A percentile compares a stretch with the other conserved stretches of the same genome.
These are phyloP conservation scores for Pachydiplax longipennis DNA, from an alignment of 2,888 invertebrate species.

Conservation along the genomic window DNA sequence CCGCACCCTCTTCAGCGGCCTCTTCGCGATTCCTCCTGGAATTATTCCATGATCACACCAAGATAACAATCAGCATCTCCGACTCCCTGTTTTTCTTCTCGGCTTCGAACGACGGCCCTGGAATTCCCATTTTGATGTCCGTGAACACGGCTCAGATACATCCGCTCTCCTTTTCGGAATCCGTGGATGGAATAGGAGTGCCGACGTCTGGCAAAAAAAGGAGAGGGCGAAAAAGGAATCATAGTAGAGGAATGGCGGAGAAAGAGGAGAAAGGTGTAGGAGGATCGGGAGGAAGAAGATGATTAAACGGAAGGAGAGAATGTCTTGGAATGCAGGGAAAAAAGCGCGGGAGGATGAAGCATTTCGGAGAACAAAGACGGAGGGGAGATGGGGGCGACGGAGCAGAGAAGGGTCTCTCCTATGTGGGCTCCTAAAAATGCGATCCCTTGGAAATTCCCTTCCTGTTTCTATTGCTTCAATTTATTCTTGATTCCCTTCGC, in stretches of 20 bases:
- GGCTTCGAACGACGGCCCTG: conserved; percentile 6
- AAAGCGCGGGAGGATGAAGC: not conserved
- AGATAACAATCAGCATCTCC: conserved; percentile 40
- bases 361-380: not conserved
- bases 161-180: not conserved
- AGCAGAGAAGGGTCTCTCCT: too few species aligned
- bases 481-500: too few species aligned
- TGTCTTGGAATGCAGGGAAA: not conserved
- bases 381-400: not conserved
- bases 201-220: not conserved
- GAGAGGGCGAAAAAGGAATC: not conserved
- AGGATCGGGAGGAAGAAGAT: not conserved
- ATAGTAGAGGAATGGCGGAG: not conserved
- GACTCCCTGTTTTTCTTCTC: not conserved
- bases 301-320: not conserved
- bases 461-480: too few species aligned
- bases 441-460: too few species aligned
- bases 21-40: not conserved
- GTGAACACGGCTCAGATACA: conserved; percentile 18
- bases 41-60: conserved; percentile 40
- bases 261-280: not conserved
- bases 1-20: not conserved
- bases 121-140: conserved; percentile 41
- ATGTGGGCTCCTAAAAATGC: too few species aligned
- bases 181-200: not conserved